These are phyloP conservation scores for Megalopta genalis DNA, from an alignment of 1,140 invertebrate genomes.

Conservation along the genomic window DNA sequence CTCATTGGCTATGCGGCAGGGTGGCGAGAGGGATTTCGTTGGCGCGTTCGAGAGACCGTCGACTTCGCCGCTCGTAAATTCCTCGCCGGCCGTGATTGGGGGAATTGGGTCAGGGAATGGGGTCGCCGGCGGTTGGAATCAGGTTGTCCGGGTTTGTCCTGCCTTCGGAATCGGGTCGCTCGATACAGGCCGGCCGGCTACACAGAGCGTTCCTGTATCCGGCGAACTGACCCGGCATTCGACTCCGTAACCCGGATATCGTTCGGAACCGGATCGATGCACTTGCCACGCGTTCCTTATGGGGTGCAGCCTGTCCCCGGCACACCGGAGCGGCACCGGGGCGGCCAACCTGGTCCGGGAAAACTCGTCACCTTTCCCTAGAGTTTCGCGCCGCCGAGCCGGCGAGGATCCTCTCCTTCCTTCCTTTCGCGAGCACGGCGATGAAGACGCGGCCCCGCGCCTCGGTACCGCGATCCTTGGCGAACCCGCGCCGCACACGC, in stretches of 20 bases:
- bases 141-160: slow-evolving; percentile 70
- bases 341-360: neutral
- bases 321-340: neutral
- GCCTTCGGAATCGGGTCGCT: slow-evolving; percentile 74
- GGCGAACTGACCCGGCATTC: slow-evolving; percentile 67
- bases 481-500: no score
- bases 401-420: no score
- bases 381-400: no score
- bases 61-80: slow-evolving; percentile 40
- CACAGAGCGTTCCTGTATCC: slow-evolving; percentile 51
- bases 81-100: slow-evolving; percentile 32
- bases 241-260: slow-evolving; percentile 74
- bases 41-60: neutral
- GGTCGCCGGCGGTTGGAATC: slow-evolving; percentile 60
- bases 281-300: slow-evolving; percentile 28
- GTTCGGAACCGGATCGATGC: slow-evolving; percentile 72
- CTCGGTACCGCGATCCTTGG: no score
- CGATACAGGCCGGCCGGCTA: slow-evolving; percentile 73
- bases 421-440: no score
- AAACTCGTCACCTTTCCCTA: neutral
- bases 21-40: neutral
- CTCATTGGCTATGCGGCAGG: neutral
- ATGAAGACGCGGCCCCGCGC: no score
- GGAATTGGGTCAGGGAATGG: slow-evolving; percentile 59
- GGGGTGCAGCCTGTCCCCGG: slow-evolving; percentile 17